Base-by-base conservation (phyloP, 2,888 invertebrate species). In the Fragum sueziense region DNA sequence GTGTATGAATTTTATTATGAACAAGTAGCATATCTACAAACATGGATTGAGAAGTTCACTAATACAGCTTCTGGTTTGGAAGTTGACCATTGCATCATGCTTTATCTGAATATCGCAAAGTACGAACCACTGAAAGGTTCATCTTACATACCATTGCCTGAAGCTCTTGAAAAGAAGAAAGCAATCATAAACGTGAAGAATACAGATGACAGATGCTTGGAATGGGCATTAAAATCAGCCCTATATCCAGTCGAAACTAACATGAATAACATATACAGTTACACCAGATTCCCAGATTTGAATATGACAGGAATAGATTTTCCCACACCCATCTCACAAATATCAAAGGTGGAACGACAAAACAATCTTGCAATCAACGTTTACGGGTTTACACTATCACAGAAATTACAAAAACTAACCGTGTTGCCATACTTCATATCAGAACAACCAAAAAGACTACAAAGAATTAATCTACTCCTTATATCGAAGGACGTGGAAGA, bases 371-470 rank as follows among this genome's bases (percentile, higher is more conserved):
- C 72, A 68, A 77, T 77, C 2, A 68, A 77, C 31, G 77, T 78
- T 31, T 78, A 73, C 37, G 73, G 77, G 20, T 61, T 31, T 61
- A 31, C 61, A 61, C 3, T 61, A 33, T 27, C 52, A 29, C 9
- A 78, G 4, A 47, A 74, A 37, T 9, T 27, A 61, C 17, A 74
- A 65, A 73, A 62, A 25, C 20, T 71, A 68, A 71, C 14, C 31
- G 31, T 71, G 29, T 79, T 79, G n/a, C 74, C 79, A 51, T 79
- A 79, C 31, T 27, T 34, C 70, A 79, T 79, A 68, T 79, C 74
- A 59, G 57, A 74, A 22, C 74, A 74, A 70, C 70, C 79, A 25
- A 57, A 57, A 57, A 27, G 25, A 57, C 57, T 57, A 22, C 57
- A 57, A 22, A 57, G 57, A 57, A 57, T 22, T n/a, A 22, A 57